Evolutionary conservation across 2,113 vertebrate genomes (phyloP).

Genomic region (Electrona antarctica): DNA sequence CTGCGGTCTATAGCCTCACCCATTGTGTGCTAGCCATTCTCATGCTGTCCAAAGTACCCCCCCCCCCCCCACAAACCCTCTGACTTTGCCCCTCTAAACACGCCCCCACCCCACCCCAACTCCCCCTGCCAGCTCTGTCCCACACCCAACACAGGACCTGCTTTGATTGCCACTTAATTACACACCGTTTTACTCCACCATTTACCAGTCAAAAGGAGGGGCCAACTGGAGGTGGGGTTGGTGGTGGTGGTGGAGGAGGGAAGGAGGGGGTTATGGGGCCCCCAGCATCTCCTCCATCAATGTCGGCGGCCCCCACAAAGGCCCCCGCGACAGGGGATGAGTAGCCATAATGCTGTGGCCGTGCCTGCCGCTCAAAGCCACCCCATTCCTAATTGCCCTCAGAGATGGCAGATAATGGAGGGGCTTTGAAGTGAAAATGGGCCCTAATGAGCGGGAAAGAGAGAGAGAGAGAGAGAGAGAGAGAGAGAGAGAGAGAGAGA

Average conservation of each 20-base stretch:
- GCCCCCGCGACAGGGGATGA: conserved; percentile 85
- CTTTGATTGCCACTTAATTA: conserved; percentile 94
- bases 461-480: conserved; percentile 58
- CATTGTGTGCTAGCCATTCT: conserved; percentile 78
- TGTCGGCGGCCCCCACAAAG: conserved; percentile 83
- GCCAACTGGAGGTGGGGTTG: conserved; percentile 41
- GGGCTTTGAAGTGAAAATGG: conserved; percentile 92
- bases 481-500: conserved; percentile 17
- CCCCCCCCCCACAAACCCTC: conserved; percentile 66
- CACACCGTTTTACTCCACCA: conserved; percentile 88
- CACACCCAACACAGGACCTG: conserved; percentile 86
- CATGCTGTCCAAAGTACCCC: conserved; percentile 77
- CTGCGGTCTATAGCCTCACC: conserved; percentile 77
- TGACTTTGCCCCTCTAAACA: conserved; percentile 70
- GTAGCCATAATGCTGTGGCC: conserved; percentile 85
- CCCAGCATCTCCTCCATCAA: conserved; percentile 85
- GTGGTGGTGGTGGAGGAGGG: no score
- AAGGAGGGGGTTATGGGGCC: conserved; percentile 19
- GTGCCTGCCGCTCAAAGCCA: conserved; percentile 87
- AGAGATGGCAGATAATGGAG: conserved; percentile 89
- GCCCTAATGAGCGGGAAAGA: conserved; percentile 85
- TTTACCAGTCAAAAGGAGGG: conserved; percentile 87
- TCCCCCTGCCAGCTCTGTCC: conserved; percentile 80
- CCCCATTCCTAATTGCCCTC: conserved; percentile 92
- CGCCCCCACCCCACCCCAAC: conserved; percentile 77